Conservation (phyloP, 1,140 invertebrate genomes). For the Acromyrmex charruanus region DNA sequence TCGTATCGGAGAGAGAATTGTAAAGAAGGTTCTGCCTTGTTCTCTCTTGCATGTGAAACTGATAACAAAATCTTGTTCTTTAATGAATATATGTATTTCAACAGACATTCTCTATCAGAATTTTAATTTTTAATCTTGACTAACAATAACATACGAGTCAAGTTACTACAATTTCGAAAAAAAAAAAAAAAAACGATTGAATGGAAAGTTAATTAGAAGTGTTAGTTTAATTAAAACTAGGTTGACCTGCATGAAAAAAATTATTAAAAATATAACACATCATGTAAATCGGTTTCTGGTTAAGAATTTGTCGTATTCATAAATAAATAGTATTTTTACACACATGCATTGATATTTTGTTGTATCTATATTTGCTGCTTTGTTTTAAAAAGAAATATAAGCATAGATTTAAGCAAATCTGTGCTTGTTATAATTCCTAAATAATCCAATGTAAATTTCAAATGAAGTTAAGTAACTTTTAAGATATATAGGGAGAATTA, state of each 20-base stretch:
- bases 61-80: constrained; percentile 13
- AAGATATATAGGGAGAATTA: background rate
- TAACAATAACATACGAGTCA: background rate
- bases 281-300: background rate
- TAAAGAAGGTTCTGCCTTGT: constrained; percentile 50
- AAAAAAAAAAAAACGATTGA: background rate
- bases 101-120: background rate
- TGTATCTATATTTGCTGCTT: background rate
- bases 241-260: background rate
- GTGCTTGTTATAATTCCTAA: background rate
- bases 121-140: background rate
- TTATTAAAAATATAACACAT: background rate
- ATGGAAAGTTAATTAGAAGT: background rate
- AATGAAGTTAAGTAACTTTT: constrained; percentile 10
- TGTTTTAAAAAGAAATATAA: background rate
- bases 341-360: background rate
- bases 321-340: background rate
- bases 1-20: constrained; percentile 51
- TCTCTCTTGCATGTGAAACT: constrained; percentile 33
- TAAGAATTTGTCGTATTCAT: background rate
- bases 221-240: background rate
- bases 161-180: background rate
- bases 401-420: constrained; percentile 25
- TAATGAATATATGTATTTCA: background rate
- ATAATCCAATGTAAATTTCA: background rate